Percentiles rank a stretch among this genome's conserved stretches.
phyloP scores from a whole-genome alignment of 2,888 invertebrate genomes.

The Elegia similella region DNA sequence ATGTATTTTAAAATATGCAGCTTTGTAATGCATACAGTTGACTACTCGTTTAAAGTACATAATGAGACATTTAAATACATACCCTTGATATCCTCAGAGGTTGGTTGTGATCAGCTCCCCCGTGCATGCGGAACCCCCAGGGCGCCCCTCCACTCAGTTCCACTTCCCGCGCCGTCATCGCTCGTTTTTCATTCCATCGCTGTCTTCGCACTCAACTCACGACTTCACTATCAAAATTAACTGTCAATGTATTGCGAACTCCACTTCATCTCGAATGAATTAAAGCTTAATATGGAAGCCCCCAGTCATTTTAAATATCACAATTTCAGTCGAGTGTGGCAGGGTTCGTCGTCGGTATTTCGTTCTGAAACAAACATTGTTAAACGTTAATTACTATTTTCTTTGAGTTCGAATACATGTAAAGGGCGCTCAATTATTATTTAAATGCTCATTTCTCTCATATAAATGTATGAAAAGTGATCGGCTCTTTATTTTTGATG shows the following conservation, averaged over 20 bases:
- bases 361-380: constrained; percentile 52
- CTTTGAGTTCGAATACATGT: background rate
- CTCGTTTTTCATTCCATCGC: constrained; percentile 58
- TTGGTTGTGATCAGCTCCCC: constrained; percentile 89
- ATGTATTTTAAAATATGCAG: too few species aligned
- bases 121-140: constrained; percentile 95
- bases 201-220: constrained; percentile 37
- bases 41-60: background rate
- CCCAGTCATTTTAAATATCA: constrained; percentile 52
- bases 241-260: constrained; percentile 38
- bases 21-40: too few species aligned
- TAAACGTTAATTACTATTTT: constrained; percentile 4
- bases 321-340: constrained; percentile 49
- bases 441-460: background rate
- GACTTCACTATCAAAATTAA: constrained; percentile 34
- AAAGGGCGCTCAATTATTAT: background rate
- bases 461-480: background rate
- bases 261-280: constrained; percentile 38
- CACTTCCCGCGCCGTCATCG: constrained; percentile 87
- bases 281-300: constrained; percentile 56
- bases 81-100: constrained; percentile 91
- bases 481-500: background rate
- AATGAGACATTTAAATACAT: constrained; percentile 55
- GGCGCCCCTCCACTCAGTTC: constrained; percentile 91
- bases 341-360: constrained; percentile 30